Evolutionary conservation across 2,113 vertebrate genomes (phyloP), one percentile per base, ranked within the genome.

Genomic region (Panthera leo): DNA sequence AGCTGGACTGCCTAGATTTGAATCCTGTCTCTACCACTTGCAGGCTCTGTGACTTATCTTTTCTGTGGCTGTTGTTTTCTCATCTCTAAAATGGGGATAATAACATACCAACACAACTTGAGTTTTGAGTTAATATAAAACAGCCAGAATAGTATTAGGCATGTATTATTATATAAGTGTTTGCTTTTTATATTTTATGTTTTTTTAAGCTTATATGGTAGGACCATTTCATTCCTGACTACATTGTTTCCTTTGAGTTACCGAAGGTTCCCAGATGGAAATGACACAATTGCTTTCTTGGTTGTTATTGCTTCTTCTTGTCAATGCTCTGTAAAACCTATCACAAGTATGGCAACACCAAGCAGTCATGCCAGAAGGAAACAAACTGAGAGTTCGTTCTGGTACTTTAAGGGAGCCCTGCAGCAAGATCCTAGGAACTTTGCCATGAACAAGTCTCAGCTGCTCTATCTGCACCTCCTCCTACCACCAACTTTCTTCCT

Each of bases 301-400:
- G 48, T 93, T 93, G 48, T 89, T 79, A 58, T 93, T 34, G 36
- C 29, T 87, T 82, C 65, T 91, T 91, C 71, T 88, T 67, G 36
- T 88, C 25, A 61, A 1, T 67, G 76, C 13, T 25, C 29, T 71
- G 9, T 18, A 55, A 55, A 55, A 55, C 53, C 53, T 18, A 18
- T 88, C 86, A 55, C 76, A 34, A 15, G 12, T 88, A 39, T 42
- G 68, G 21, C 65, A 31, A 89, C 84, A 67, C 27, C 63, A 68
- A 68, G 45, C 36, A 34, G 2, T 87, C 9, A 15, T 34, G 6
- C 61, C 19, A 68, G 21, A 29, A 68, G 31, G 78, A 29, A 45
- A 93, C 36, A 83, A 48, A 39, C 36, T 16, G 7, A 83, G 48
- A 42, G 55, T 4, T 73, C 53, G 25, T 55, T 68, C 61, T 61